Conservation (phyloP, 2,113 vertebrate genomes). For the Macaca mulatta region DNA sequence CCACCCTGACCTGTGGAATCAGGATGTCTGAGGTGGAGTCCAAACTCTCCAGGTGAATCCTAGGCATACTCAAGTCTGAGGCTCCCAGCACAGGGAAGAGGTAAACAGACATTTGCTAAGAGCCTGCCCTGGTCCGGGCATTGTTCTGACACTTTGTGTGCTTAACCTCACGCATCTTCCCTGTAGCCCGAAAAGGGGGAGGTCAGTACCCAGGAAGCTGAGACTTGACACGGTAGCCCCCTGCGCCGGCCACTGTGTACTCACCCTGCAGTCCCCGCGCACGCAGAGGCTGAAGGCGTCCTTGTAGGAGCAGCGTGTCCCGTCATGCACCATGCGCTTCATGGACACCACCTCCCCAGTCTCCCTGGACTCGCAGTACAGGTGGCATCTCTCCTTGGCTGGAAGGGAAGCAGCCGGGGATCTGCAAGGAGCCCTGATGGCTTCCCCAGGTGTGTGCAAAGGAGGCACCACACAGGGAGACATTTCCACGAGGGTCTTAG, state of each 20-base stretch:
- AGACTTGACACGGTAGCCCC: rapidly evolving
- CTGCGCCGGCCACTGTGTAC: background rate
- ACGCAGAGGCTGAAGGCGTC: conserved; percentile 96
- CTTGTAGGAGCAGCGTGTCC: conserved; percentile 97
- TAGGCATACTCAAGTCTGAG: background rate
- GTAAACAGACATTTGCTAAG: too few relatives aligned
- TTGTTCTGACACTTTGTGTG: background rate
- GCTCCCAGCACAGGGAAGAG: rapidly evolving
- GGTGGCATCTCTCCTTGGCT: conserved; percentile 96
- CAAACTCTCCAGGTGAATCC: background rate
- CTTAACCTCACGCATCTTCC: background rate
- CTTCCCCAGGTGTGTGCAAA: background rate
- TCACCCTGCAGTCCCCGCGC: conserved; percentile 94
- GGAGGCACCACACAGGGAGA: background rate
- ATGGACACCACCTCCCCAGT: conserved; percentile 91
- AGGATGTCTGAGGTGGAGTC: background rate
- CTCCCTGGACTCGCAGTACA: conserved; percentile 95
- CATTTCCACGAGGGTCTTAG: background rate
- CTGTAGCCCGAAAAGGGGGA: background rate
- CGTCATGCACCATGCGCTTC: conserved; percentile 92
- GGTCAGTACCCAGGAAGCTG: background rate
- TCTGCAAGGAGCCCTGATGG: background rate
- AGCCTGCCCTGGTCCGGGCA: background rate
- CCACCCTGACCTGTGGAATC: background rate
- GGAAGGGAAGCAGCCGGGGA: conserved; percentile 21